These are phyloP conservation scores for Morone chrysops DNA, from an alignment of 2,113 vertebrate genomes.

Conservation along the genomic window DNA sequence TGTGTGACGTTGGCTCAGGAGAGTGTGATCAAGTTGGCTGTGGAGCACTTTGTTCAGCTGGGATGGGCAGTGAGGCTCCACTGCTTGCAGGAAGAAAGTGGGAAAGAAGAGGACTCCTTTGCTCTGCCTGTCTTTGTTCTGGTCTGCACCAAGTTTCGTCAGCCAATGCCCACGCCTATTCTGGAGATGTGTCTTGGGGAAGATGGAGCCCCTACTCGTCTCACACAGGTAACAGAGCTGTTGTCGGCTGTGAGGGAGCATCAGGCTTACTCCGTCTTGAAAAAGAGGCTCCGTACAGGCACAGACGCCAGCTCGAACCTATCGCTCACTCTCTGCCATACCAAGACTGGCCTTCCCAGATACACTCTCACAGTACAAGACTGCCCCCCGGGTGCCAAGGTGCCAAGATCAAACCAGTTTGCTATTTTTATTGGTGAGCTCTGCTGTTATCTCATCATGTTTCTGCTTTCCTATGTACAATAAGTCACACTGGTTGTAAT, in stretches of 20 bases:
- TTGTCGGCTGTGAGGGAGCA: slow-evolving; percentile 88
- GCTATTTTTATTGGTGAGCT: slow-evolving; percentile 97
- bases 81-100: slow-evolving; percentile 80
- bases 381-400: slow-evolving; percentile 84
- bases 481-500: neutral
- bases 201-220: slow-evolving; percentile 86
- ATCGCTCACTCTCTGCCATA: slow-evolving; percentile 89
- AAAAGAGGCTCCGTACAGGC: slow-evolving; percentile 88
- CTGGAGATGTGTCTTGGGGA: slow-evolving; percentile 92
- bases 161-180: slow-evolving; percentile 84
- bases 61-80: slow-evolving; percentile 95
- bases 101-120: slow-evolving; percentile 82
- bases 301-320: slow-evolving; percentile 71
- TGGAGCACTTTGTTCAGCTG: slow-evolving; percentile 89
- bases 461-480: neutral
- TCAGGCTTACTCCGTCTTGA: slow-evolving; percentile 91
- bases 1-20: slow-evolving; percentile 96
- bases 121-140: slow-evolving; percentile 92
- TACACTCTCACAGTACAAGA: slow-evolving; percentile 94
- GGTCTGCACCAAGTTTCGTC: slow-evolving; percentile 94
- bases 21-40: slow-evolving; percentile 88
- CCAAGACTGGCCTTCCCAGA: slow-evolving; percentile 86
- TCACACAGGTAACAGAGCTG: slow-evolving; percentile 81
- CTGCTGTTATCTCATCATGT: neutral
- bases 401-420: slow-evolving; percentile 89